A percentile compares a stretch with the other conserved stretches of the same genome.
Evolutionary conservation across 2,888 invertebrate species (phyloP).

Genomic region (Mythimna loreyi): DNA sequence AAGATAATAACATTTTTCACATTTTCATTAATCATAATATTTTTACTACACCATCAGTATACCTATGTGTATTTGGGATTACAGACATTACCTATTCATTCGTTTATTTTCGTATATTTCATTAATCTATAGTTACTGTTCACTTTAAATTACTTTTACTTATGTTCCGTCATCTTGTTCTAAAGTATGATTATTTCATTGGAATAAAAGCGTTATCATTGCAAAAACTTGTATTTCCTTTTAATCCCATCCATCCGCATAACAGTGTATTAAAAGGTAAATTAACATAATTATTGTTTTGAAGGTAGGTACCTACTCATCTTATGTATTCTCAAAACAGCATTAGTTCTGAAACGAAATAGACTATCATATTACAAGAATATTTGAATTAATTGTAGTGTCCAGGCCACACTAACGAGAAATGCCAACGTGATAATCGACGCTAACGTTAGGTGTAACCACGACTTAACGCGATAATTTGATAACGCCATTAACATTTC

Average conservation of each 20-base stretch:
- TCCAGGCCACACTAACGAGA: too few relatives aligned
- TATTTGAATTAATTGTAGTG: background rate
- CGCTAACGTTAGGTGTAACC: too few relatives aligned
- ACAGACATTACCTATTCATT: constrained; percentile 48
- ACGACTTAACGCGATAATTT: too few relatives aligned
- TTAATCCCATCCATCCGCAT: constrained; percentile 37
- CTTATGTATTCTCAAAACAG: background rate
- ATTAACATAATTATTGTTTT: constrained; percentile 24
- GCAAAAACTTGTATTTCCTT: constrained; percentile 49
- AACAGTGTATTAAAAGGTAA: constrained; percentile 37
- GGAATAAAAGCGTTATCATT: constrained; percentile 67
- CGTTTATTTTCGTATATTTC: constrained; percentile 44
- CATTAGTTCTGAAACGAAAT: background rate
- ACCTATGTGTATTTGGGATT: constrained; percentile 45
- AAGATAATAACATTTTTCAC: constrained; percentile 63
- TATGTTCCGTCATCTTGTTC: constrained; percentile 51
- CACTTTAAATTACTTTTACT: constrained; percentile 50
- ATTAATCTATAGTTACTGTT: constrained; percentile 60
- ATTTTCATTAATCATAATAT: constrained; percentile 56
- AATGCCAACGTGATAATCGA: too few relatives aligned
- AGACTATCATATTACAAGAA: constrained; percentile 7
- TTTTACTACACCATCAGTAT: constrained; percentile 40
- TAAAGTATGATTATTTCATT: constrained; percentile 62
- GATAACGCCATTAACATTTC: too few relatives aligned
- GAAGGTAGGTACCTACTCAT: constrained; percentile 11